Evolutionary conservation across 2,797 vertebrate species (phyloP).

Genomic region (Poeciliopsis paucimaculata): DNA sequence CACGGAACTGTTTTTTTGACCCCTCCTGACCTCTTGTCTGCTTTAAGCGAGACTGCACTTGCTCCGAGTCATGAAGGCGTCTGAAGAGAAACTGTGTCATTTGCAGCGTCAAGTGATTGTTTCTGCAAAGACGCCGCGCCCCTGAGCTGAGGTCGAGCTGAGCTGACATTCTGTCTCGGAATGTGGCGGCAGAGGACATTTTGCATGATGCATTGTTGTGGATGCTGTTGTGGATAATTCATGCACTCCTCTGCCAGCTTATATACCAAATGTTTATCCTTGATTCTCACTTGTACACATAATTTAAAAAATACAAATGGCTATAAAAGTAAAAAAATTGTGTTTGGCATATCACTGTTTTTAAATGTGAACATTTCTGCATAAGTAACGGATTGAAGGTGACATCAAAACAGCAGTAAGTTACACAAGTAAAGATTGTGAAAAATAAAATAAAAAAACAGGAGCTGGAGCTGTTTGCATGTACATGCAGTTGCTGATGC

Average conservation of each 20-base stretch:
- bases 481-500: background rate
- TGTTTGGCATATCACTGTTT: background rate
- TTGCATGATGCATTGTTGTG: conserved; percentile 41
- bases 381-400: background rate
- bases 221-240: conserved; percentile 32
- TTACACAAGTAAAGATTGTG: background rate
- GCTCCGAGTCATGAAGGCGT: conserved; percentile 43
- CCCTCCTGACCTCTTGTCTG: conserved; percentile 40
- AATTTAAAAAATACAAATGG: conserved; percentile 9
- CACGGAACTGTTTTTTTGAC: conserved; percentile 46
- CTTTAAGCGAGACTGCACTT: conserved; percentile 39
- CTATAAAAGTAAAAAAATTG: conserved; percentile 8
- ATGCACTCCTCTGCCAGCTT: conserved; percentile 10
- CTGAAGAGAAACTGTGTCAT: conserved; percentile 37
- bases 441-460: background rate
- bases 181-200: conserved; percentile 30
- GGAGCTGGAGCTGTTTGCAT: background rate
- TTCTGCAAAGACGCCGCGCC: conserved; percentile 26
- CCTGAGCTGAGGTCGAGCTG: conserved; percentile 50
- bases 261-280: conserved; percentile 16
- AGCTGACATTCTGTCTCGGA: conserved; percentile 54
- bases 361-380: background rate
- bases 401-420: background rate
- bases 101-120: conserved; percentile 28
- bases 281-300: background rate